Evolutionary conservation across 2,113 vertebrate genomes (phyloP).

Genomic region (Xiphophorus couchianus): DNA sequence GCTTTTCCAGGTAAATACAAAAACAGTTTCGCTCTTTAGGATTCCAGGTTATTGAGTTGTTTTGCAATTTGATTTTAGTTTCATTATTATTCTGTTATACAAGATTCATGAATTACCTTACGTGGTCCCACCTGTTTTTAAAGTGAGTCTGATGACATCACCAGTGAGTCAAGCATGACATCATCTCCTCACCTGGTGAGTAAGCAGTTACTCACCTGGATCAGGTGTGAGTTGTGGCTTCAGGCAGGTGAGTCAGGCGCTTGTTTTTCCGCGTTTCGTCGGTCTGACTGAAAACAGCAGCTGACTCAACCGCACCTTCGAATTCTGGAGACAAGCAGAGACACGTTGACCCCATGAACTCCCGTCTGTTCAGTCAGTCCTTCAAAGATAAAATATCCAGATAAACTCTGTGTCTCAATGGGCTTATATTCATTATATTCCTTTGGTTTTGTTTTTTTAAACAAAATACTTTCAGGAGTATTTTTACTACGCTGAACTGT

Average conservation of each 20-base stretch:
- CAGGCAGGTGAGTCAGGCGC: slow-evolving; percentile 22
- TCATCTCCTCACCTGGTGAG: slow-evolving; percentile 7
- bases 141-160: slow-evolving; percentile 6
- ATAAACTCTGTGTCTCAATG: too few species aligned
- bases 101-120: too few species aligned
- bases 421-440: too few species aligned
- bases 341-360: not conserved
- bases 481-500: too few species aligned
- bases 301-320: not conserved
- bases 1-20: too few species aligned
- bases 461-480: too few species aligned
- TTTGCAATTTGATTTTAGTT: too few species aligned
- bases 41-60: too few species aligned
- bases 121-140: not conserved
- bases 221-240: not conserved
- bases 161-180: slow-evolving; percentile 14
- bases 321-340: not conserved
- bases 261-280: not conserved
- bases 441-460: too few species aligned
- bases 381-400: too few species aligned
- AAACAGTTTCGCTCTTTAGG: too few species aligned
- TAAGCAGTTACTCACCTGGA: not conserved
- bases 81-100: too few species aligned
- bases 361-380: not conserved
- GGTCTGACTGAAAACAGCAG: not conserved